Percentiles rank a stretch among this genome's conserved stretches.
phyloP scores from a whole-genome alignment of 2,113 vertebrate genomes.

The Labeo rohita region DNA sequence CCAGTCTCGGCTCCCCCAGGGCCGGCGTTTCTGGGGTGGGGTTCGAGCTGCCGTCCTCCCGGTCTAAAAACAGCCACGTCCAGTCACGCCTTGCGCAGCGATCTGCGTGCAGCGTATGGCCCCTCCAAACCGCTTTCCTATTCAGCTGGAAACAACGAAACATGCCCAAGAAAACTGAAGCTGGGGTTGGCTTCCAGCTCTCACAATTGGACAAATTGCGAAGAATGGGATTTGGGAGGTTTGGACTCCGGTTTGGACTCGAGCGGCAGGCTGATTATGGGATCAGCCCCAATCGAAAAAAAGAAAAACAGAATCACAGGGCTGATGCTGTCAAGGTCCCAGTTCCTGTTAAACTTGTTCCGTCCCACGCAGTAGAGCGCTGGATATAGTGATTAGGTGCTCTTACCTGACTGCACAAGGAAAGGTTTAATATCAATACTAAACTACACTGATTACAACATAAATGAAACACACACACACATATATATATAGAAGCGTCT shows the following conservation, averaged over 20 bases:
- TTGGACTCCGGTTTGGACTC: slow-evolving; percentile 25
- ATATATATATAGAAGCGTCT: not conserved
- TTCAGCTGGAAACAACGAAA: slow-evolving; percentile 61
- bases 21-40: slow-evolving; percentile 18
- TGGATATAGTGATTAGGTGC: not conserved
- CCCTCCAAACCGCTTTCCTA: slow-evolving; percentile 59
- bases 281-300: slow-evolving; percentile 62
- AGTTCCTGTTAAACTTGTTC: slow-evolving; percentile 34
- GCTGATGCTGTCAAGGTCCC: slow-evolving; percentile 55
- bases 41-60: not conserved
- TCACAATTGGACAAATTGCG: slow-evolving; percentile 74
- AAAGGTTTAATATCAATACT: not conserved
- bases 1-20: not conserved
- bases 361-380: slow-evolving; percentile 4
- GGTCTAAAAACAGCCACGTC: slow-evolving; percentile 27
- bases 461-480: no score
- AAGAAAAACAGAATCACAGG: slow-evolving; percentile 69
- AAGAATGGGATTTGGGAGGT: slow-evolving; percentile 69
- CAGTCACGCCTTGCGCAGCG: slow-evolving; percentile 2
- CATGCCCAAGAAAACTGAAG: slow-evolving; percentile 61
- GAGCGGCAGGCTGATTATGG: slow-evolving; percentile 63
- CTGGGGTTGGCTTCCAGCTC: slow-evolving; percentile 64
- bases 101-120: slow-evolving; percentile 29
- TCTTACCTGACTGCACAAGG: not conserved
- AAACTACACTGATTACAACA: not conserved